These are phyloP conservation scores for Callitettix versicolor DNA, from an alignment of 1,140 invertebrate species.

Conservation along the genomic window DNA sequence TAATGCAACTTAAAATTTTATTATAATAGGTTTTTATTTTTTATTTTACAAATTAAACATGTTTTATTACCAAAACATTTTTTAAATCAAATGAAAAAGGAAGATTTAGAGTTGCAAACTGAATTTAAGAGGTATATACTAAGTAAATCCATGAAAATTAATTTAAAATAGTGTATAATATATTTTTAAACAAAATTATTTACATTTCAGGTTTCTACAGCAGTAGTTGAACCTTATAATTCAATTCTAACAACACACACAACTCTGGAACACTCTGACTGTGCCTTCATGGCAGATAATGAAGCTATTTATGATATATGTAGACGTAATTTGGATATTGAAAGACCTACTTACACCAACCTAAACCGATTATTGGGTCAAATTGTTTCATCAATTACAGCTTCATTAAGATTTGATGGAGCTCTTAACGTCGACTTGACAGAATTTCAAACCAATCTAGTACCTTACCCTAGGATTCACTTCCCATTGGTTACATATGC, in stretches of 20 bases:
- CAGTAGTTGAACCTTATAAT: slow-evolving; percentile 62
- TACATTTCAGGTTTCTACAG: slow-evolving; percentile 39
- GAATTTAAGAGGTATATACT: no score
- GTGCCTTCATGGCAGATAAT: slow-evolving; percentile 69
- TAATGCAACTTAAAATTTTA: no score
- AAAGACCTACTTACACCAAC: slow-evolving; percentile 73
- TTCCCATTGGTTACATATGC: slow-evolving; percentile 56
- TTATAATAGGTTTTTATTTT: no score
- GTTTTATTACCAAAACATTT: no score
- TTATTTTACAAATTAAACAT: no score
- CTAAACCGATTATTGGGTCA: slow-evolving; percentile 71
- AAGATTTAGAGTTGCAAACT: no score
- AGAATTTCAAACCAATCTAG: slow-evolving; percentile 78
- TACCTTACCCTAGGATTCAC: slow-evolving; percentile 74
- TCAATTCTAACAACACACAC: slow-evolving; percentile 49
- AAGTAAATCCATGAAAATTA: no score
- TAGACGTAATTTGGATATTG: slow-evolving; percentile 76
- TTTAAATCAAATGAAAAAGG: no score
- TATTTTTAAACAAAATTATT: no score
- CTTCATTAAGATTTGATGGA: slow-evolving; percentile 78
- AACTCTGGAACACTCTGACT: slow-evolving; percentile 53
- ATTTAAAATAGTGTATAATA: no score
- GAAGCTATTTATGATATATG: slow-evolving; percentile 90
- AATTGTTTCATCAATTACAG: slow-evolving; percentile 76
- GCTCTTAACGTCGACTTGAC: slow-evolving; percentile 81